phyloP scores from a whole-genome alignment of 2,888 invertebrate genomes.

The Romanomermis culicivorax region DNA sequence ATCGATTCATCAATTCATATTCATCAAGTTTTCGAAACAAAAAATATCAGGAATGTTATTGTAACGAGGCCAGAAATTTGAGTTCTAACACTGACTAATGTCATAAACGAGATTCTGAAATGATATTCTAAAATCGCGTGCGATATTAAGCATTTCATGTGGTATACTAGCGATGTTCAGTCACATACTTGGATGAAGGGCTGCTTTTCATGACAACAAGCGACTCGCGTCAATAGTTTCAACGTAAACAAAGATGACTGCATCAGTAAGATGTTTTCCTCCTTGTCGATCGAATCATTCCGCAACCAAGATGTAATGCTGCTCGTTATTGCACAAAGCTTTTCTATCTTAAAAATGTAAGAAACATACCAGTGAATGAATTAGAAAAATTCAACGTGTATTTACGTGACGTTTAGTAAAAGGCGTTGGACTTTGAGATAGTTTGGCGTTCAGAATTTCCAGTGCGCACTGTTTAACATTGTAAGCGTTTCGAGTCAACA shows the following conservation, averaged over 20 bases:
- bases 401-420: constrained; percentile 28
- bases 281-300: not conserved
- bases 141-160: no score
- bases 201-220: not conserved
- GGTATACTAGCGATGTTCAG: no score
- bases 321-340: not conserved
- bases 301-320: not conserved
- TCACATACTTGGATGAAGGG: not conserved
- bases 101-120: no score
- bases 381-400: not conserved
- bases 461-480: constrained; percentile 56
- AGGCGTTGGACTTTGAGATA: constrained; percentile 46
- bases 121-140: no score
- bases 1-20: no score
- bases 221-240: not conserved
- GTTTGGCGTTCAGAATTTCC: constrained; percentile 59
- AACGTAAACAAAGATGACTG: not conserved
- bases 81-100: no score
- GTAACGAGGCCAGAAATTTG: no score
- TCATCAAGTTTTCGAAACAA: no score
- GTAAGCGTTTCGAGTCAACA: constrained; percentile 46
- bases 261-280: not conserved
- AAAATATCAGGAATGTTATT: no score
- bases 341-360: not conserved
- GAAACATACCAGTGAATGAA: not conserved